Conservation (phyloP, 2,888 invertebrate genomes). For the Heliconius ethilla region DNA sequence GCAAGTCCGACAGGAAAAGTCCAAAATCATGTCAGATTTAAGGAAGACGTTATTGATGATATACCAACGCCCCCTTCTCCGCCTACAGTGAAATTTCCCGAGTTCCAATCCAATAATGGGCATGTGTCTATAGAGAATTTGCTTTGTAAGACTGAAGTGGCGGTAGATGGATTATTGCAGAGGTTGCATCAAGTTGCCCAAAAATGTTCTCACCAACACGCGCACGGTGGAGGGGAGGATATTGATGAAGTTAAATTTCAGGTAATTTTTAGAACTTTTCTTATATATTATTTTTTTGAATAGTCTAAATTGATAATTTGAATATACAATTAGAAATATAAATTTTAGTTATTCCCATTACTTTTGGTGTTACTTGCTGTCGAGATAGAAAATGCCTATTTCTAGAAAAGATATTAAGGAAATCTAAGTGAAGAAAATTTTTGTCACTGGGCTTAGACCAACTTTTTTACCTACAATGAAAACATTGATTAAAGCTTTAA, state of each 20-base stretch:
- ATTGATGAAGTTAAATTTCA: conserved; percentile 90
- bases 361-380: too few species aligned
- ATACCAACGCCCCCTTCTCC: conserved; percentile 77
- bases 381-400: too few species aligned
- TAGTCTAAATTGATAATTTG: neutral
- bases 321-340: too few species aligned
- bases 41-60: conserved; percentile 73
- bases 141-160: conserved; percentile 86
- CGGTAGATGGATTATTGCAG: conserved; percentile 85
- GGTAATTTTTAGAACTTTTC: conserved; percentile 56
- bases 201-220: conserved; percentile 87
- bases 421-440: too few species aligned
- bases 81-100: conserved; percentile 70
- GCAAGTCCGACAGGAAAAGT: conserved; percentile 68
- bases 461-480: neutral
- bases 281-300: neutral
- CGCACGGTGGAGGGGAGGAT: conserved; percentile 87
- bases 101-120: conserved; percentile 76
- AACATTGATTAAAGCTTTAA: neutral
- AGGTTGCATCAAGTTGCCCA: conserved; percentile 87
- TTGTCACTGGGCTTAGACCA: too few species aligned
- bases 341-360: too few species aligned
- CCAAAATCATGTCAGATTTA: conserved; percentile 76
- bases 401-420: too few species aligned
- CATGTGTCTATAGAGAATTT: conserved; percentile 83